A percentile compares a stretch with the other conserved stretches of the same genome.
Evolutionary conservation across 1,140 invertebrate genomes (phyloP).

Genomic region (Zaprionus gabonicus): DNA sequence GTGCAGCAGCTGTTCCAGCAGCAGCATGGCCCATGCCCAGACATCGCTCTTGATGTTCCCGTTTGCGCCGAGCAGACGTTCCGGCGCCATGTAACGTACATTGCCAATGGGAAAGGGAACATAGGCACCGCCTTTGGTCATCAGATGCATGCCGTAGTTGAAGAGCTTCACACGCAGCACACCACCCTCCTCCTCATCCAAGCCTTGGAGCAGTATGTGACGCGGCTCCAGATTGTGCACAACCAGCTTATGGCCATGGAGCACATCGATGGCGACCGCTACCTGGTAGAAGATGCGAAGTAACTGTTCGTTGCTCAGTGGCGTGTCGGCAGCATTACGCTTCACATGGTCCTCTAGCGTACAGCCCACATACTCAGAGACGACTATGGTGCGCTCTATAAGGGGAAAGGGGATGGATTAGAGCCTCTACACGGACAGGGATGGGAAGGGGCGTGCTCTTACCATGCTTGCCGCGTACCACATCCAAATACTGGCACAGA

Average conservation of each 20-base stretch:
- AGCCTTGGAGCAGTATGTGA: constrained; percentile 92
- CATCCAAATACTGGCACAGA: constrained; percentile 95
- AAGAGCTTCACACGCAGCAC: constrained; percentile 91
- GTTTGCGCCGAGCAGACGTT: constrained; percentile 89
- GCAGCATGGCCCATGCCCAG: constrained; percentile 95
- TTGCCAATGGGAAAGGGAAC: constrained; percentile 96
- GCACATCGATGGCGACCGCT: constrained; percentile 89
- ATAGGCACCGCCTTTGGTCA: constrained; percentile 88
- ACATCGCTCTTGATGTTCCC: constrained; percentile 92
- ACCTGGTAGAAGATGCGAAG: constrained; percentile 88
- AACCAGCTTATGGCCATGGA: constrained; percentile 91
- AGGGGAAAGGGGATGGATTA: neutral
- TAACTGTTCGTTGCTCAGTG: constrained; percentile 86
- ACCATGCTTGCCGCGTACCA: constrained; percentile 97
- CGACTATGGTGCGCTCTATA: constrained; percentile 95
- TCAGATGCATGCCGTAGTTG: constrained; percentile 96
- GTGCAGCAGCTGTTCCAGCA: constrained; percentile 90
- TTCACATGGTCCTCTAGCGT: constrained; percentile 85
- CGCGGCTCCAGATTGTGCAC: constrained; percentile 93
- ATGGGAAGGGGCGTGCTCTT: constrained; percentile 58
- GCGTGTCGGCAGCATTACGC: constrained; percentile 83
- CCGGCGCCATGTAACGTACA: constrained; percentile 94
- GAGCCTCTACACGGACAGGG: neutral
- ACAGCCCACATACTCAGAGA: constrained; percentile 93
- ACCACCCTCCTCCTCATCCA: constrained; percentile 86